Evolutionary conservation across 2,888 invertebrate species (phyloP).

Genomic region (Pegoplata infirma): DNA sequence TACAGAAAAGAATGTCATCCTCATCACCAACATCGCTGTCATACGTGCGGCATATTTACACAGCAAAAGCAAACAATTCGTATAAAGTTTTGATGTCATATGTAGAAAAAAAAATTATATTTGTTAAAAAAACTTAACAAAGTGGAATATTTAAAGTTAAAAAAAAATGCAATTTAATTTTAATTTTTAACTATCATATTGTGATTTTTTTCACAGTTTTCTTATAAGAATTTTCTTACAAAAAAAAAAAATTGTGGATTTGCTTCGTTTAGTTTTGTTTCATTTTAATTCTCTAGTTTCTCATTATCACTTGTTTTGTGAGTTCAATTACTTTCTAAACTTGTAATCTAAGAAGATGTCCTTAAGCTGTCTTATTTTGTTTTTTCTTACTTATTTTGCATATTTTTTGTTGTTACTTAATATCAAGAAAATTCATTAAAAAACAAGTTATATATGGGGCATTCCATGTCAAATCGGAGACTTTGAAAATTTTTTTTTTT

Average conservation of each 20-base stretch:
- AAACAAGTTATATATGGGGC: no score
- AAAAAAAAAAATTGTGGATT: neutral
- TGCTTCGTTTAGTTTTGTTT: neutral
- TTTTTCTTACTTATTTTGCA: neutral
- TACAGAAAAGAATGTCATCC: conserved; percentile 14
- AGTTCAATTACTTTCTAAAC: conserved; percentile 20
- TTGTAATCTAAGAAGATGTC: conserved; percentile 10
- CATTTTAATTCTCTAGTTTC: neutral
- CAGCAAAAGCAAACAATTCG: conserved; percentile 19
- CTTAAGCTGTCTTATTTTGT: neutral
- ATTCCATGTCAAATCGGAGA: no score
- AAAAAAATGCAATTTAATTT: no score
- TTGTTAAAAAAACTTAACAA: no score
- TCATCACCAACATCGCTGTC: conserved; percentile 24
- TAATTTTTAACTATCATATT: no score
- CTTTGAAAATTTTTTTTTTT: no score
- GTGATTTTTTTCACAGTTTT: no score
- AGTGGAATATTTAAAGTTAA: no score
- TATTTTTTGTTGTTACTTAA: neutral
- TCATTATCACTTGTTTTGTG: neutral
- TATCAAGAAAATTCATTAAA: neutral
- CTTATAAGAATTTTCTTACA: neutral
- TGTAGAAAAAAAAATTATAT: neutral
- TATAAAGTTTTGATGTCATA: neutral
- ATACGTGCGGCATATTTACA: conserved; percentile 30